Conservation (phyloP, 2,888 invertebrate species). For the Lithosia quadra region DNA sequence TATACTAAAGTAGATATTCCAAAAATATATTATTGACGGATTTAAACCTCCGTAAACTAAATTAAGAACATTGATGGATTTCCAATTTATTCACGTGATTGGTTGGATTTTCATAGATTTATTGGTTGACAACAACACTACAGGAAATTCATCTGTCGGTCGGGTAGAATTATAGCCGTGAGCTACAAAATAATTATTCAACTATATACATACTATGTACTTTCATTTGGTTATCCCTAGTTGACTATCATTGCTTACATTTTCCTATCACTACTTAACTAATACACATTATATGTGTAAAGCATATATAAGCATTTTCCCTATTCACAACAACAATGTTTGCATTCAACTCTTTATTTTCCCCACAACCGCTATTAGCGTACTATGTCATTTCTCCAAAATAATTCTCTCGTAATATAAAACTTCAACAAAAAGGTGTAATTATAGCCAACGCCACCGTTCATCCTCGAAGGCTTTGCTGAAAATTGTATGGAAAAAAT, state of each 20-base stretch:
- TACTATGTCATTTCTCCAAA: slow-evolving; percentile 13
- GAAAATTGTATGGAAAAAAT: slow-evolving; percentile 59
- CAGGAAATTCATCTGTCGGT: slow-evolving; percentile 16
- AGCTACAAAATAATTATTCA: background rate
- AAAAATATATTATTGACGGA: background rate
- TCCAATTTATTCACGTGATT: slow-evolving; percentile 11
- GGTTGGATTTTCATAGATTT: slow-evolving; percentile 12
- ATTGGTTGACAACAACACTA: background rate
- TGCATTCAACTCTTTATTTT: background rate
- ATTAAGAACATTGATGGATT: slow-evolving; percentile 7
- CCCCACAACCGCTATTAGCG: background rate
- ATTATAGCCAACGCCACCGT: slow-evolving; percentile 53
- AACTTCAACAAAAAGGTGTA: slow-evolving; percentile 47
- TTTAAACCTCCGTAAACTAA: background rate
- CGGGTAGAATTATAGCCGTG: slow-evolving; percentile 22
- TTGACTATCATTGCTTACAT: background rate
- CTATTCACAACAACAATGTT: background rate
- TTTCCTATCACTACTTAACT: background rate
- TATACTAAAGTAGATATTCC: background rate
- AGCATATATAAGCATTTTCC: background rate
- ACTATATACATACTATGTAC: background rate
- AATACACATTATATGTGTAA: background rate
- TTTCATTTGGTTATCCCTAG: background rate
- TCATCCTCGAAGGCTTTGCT: slow-evolving; percentile 43
- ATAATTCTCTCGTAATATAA: slow-evolving; percentile 43